A percentile compares a stretch with the other conserved stretches of the same genome.
Conservation (phyloP, 2,888 invertebrate genomes). For the Meteorus cinctellus region DNA sequence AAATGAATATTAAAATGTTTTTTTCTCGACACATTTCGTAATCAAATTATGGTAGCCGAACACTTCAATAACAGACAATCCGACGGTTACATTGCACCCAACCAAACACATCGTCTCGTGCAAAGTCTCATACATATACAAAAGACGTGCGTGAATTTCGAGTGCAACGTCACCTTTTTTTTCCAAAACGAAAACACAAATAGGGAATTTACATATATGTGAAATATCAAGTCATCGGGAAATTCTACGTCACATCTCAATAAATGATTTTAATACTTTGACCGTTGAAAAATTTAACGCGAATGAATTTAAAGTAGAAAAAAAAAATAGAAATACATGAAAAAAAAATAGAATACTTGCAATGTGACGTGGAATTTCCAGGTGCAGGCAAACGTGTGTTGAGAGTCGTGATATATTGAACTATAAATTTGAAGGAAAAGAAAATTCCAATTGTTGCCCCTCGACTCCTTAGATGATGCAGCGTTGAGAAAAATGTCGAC, state of each 20-base stretch:
- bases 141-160: conserved; percentile 47
- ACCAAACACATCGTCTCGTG: conserved; percentile 44
- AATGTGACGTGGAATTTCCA: conserved; percentile 32
- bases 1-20: background rate
- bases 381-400: background rate
- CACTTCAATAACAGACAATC: background rate
- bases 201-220: background rate
- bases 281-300: background rate
- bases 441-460: background rate
- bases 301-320: background rate
- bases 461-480: background rate
- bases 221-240: background rate
- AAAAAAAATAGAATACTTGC: conserved; percentile 18
- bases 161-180: background rate
- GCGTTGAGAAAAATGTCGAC: background rate
- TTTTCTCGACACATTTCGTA: background rate
- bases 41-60: background rate
- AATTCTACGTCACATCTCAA: conserved; percentile 28
- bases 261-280: background rate
- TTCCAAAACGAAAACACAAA: background rate
- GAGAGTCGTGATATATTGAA: background rate
- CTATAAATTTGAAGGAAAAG: background rate
- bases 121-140: conserved; percentile 58
- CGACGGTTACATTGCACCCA: background rate
- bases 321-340: background rate